A percentile compares a stretch with the other conserved stretches of the same genome.
Conservation (phyloP, 1,140 invertebrate genomes). For the Himalopsyche phryganea region DNA sequence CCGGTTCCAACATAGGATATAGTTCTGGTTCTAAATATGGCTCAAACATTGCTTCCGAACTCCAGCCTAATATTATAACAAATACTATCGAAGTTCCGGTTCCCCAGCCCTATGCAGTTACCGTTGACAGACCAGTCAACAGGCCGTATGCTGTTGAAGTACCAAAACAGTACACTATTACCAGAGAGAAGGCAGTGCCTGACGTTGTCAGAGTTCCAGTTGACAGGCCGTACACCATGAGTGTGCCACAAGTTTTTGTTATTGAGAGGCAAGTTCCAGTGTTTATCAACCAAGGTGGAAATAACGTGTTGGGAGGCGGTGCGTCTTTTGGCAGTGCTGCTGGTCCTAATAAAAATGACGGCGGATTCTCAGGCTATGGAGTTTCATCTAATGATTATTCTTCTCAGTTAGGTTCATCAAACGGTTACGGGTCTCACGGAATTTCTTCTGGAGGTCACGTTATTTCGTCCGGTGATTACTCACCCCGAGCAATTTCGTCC, state of each 20-base stretch:
- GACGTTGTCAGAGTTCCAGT: constrained; percentile 44
- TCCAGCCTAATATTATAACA: constrained; percentile 28
- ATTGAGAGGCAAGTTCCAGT: constrained; percentile 29
- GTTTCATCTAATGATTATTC: too few species aligned
- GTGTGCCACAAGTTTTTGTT: constrained; percentile 18
- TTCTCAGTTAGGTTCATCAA: too few species aligned
- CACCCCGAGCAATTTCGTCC: too few species aligned
- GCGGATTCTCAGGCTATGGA: too few species aligned
- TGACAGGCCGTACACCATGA: constrained; percentile 19
- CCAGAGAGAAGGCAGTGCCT: constrained; percentile 57
- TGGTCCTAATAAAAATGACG: neutral
- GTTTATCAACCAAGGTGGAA: constrained; percentile 37
- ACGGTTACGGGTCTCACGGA: too few species aligned
- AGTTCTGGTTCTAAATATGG: constrained; percentile 23
- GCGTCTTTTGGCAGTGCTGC: constrained; percentile 29
- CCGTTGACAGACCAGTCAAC: constrained; percentile 42
- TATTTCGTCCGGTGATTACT: too few species aligned
- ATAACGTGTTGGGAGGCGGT: constrained; percentile 26
- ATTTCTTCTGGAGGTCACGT: too few species aligned
- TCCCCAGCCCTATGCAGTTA: constrained; percentile 37
- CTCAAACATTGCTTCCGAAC: constrained; percentile 2
- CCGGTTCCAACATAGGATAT: constrained; percentile 5
- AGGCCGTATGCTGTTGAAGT: constrained; percentile 54
- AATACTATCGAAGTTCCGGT: constrained; percentile 40
- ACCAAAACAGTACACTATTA: constrained; percentile 56